A percentile compares a stretch with the other conserved stretches of the same genome.
Conservation (phyloP, 1,140 invertebrate species). For the Acromyrmex heyeri region DNA sequence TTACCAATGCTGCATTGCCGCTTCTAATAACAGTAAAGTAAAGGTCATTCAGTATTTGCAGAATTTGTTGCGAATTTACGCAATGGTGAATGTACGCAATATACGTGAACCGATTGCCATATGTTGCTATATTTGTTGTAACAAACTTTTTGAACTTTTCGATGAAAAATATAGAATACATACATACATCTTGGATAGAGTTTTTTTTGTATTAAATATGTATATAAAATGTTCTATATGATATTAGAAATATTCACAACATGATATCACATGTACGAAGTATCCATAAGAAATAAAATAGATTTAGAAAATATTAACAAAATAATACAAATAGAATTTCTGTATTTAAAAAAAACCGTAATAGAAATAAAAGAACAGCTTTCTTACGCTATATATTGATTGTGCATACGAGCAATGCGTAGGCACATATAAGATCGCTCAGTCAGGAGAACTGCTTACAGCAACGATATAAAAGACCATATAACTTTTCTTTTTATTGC, state of each 20-base stretch:
- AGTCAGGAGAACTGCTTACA: not conserved
- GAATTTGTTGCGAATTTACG: not conserved
- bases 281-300: not conserved
- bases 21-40: not conserved
- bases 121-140: not conserved
- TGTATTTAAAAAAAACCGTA: not conserved
- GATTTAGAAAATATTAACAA: constrained; percentile 14
- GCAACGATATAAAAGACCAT: not conserved
- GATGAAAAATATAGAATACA: not conserved
- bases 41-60: not conserved
- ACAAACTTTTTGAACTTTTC: constrained; percentile 6
- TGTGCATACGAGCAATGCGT: not conserved
- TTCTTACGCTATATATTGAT: not conserved
- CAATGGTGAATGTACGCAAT: not conserved
- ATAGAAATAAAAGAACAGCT: constrained; percentile 1
- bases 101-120: not conserved
- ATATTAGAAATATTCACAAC: not conserved
- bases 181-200: no score
- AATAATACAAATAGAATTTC: not conserved
- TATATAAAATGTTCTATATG: no score
- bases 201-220: no score
- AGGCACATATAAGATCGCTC: not conserved
- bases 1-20: not conserved
- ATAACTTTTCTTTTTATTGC: constrained; percentile 8
- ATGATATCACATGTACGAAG: not conserved